phyloP scores from a whole-genome alignment of 2,888 invertebrate genomes.

The Callyntrura sp. region DNA sequence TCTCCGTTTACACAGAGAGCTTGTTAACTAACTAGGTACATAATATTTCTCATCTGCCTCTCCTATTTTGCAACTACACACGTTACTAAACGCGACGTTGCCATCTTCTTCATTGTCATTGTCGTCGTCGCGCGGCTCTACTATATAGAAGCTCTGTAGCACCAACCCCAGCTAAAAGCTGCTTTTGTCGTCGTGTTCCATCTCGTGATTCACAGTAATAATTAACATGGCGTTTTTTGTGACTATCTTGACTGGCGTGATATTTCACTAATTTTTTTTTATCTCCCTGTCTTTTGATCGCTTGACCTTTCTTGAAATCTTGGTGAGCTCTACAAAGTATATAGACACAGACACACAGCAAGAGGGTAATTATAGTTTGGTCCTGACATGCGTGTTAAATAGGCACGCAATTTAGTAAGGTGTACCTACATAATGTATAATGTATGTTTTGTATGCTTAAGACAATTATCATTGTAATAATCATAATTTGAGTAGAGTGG shows the following conservation, averaged over 20 bases:
- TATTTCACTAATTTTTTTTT: too few species aligned
- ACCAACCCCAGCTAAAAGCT: too few species aligned
- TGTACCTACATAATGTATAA: too few species aligned
- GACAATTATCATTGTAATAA: background rate
- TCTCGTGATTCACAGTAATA: conserved; percentile 43
- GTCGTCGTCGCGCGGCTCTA: too few species aligned
- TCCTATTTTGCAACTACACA: background rate
- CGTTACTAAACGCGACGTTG: background rate
- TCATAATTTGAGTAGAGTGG: background rate
- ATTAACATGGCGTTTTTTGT: background rate
- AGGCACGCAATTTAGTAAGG: too few species aligned
- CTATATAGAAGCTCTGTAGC: too few species aligned
- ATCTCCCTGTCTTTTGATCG: background rate
- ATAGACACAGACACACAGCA: too few species aligned
- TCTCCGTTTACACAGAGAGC: too few species aligned
- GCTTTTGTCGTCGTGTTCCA: conserved; percentile 19
- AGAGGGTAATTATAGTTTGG: conserved; percentile 42
- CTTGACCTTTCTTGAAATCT: conserved; percentile 47
- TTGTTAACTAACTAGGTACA: too few species aligned
- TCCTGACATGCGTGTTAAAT: conserved; percentile 11
- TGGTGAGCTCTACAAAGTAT: too few species aligned
- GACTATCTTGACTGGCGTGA: conserved; percentile 19
- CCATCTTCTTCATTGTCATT: conserved; percentile 7
- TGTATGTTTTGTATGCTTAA: background rate
- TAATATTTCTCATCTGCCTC: background rate